phyloP scores from a whole-genome alignment of 37 sponge, comb jelly and placozoan species.

The Axinella damicornis region DNA sequence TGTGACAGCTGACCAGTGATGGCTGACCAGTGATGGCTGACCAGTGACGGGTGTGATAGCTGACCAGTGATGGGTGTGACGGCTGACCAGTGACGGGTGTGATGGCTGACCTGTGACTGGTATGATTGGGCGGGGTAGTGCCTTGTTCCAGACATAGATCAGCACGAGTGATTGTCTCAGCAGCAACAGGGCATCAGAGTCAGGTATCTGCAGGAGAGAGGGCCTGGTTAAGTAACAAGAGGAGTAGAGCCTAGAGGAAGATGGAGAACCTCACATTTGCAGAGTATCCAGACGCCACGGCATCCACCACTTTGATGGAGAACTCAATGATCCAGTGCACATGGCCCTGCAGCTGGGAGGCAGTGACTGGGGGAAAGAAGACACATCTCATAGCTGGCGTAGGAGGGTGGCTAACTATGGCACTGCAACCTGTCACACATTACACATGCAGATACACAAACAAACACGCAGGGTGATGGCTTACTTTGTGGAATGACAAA shows the following conservation, averaged over 20 bases:
- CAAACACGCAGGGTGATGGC: conserved; percentile 2
- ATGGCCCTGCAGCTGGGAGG: conserved; percentile 61
- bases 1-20: no score
- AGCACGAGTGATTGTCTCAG: conserved; percentile 49
- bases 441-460: background rate
- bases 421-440: background rate
- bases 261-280: background rate
- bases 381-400: background rate
- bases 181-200: conserved; percentile 9
- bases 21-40: no score
- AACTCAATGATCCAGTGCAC: conserved; percentile 65
- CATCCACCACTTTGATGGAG: conserved; percentile 41
- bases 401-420: no score
- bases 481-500: conserved; percentile 42
- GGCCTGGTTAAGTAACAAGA: background rate
- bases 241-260: background rate
- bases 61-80: no score
- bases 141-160: conserved; percentile 55
- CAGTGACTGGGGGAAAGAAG: conserved; percentile 9
- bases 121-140: conserved; percentile 14
- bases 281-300: conserved; percentile 23
- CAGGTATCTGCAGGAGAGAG: conserved; percentile 22
- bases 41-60: no score
- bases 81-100: background rate
- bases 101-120: conserved; percentile 37